Evolutionary conservation across 2,113 vertebrate species (phyloP), one percentile per base, ranked within the genome.

Genomic region (Chloropsis hardwickii): DNA sequence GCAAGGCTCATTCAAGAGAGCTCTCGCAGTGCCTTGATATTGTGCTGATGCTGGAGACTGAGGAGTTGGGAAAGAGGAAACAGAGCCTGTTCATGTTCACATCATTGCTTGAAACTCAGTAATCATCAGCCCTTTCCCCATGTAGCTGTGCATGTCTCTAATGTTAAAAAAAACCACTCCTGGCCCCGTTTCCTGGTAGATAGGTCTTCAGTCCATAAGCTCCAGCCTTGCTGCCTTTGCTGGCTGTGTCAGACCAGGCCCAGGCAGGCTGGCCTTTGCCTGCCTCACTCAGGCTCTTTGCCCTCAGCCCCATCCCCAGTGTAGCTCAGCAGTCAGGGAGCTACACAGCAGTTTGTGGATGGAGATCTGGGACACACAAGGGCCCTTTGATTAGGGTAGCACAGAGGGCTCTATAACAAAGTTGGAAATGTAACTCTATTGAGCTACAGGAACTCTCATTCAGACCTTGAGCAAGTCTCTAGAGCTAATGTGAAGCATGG

Each of bases 261-360:
- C 22, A 11, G 53, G 18, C 18, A 33, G 62, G 62, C 33, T 57
- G 53, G 28, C 9, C 29, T 71, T 35, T 27, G 84, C 31, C 10
- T 28, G 28, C 54, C 53, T 58, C 1, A 0, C 44, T 71, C 0
- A 1, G 28, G 29, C 74, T 50, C 71, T 66, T 51, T 48, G 42
- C 33, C 40, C 35, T 57, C 56, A 58, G 73, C 73, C 57, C 35
- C 51, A 13, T 25, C 15, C 17, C 9, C 53, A 71, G 60, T 1
- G 3, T 2, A 23, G 35, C 62, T 77, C 58, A 62, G 44, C 53
- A 72, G 29, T 29, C 54, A 51, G 77, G 37, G 76, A 65, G 15
- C 50, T 62, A 1, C 0, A 0, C 31, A 44, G 31, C 27, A 4
- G 50, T 50, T 66, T 84, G 60, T 25, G 31, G 14, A 10, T 45